Evolutionary conservation across 2,797 vertebrate genomes (phyloP).

Genomic region (Acrossocheilus wenchowensis): DNA sequence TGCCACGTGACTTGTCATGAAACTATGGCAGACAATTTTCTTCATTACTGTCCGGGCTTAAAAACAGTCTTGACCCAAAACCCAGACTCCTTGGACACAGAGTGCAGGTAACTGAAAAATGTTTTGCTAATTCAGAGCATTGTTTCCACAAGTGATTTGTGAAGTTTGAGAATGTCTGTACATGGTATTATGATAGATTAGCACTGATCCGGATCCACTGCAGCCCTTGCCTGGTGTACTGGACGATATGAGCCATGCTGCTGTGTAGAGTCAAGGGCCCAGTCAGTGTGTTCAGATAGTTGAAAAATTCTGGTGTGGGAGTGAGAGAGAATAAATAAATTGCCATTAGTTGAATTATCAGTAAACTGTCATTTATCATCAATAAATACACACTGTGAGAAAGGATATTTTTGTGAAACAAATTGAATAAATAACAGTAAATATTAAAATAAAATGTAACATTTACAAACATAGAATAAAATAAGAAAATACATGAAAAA

Average conservation of each 20-base stretch:
- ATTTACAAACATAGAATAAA: background rate
- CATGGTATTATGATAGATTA: slow-evolving; percentile 82
- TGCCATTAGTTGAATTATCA: background rate
- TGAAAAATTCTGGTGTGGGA: slow-evolving; percentile 90
- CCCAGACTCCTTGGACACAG: background rate
- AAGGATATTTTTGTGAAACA: background rate
- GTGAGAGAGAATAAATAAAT: slow-evolving; percentile 15
- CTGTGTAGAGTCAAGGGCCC: slow-evolving; percentile 96
- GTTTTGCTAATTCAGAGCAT: slow-evolving; percentile 1
- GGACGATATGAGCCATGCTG: slow-evolving; percentile 94
- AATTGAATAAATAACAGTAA: background rate
- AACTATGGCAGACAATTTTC: background rate
- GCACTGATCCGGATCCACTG: slow-evolving; percentile 95
- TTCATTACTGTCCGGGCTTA: background rate
- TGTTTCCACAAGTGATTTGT: slow-evolving; percentile 5
- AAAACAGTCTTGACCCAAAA: background rate
- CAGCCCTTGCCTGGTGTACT: slow-evolving; percentile 96
- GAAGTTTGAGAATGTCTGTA: slow-evolving; percentile 31
- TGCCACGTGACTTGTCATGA: background rate
- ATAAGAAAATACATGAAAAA: background rate
- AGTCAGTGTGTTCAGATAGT: slow-evolving; percentile 94
- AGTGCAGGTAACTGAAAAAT: background rate
- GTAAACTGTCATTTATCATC: background rate
- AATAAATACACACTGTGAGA: background rate
- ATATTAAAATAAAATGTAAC: background rate